Evolutionary conservation across 2,113 vertebrate species (phyloP), one percentile per base, ranked within the genome.

Genomic region (Anhinga anhinga): DNA sequence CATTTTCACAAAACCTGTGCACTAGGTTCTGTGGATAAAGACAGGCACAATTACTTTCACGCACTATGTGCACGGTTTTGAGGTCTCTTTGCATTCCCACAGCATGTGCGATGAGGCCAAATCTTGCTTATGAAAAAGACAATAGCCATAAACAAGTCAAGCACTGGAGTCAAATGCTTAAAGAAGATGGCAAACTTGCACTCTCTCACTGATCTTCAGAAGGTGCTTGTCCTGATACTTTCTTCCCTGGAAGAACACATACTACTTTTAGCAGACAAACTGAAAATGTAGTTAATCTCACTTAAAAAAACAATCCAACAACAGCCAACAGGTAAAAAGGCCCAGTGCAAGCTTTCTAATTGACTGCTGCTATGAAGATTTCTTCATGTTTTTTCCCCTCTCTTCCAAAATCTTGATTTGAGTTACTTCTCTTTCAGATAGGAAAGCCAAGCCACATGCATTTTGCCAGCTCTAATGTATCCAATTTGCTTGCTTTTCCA

Each of bases 401-500:
- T 63, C 50, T 42, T 89, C 81, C 79, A 80, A 76, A 81, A 32
- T 56, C 92, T 79, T 94, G 71, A 78, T 81, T 87, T 80, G 81
- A 95, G 76, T 86, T 77, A 67, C 7, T 89, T 91, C 89, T 85
- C 78, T 66, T 90, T 94, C 76, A 92, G 62, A 92, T 16, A 91
- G 44, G 49, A 91, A 83, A 66, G 86, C 89, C 88, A 66, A 73
- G 34, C 71, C 73, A 91, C 91, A 10, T 19, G 78, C 65, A 36
- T 94, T 94, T 88, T 91, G 89, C 80, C 89, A 94, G 69, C 84
- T 92, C 81, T 76, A 78, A 49, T 9, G 30, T 92, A 83, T 86
- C 87, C 92, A 81, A 86, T 58, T 56, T 38, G 77, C 91, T 94
- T 72, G 82, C 92, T 69, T 76, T 65, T 59, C 69, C 95, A 52